Base-by-base conservation (phyloP, 2,888 invertebrate genomes). In the Perizoma affinitatum region DNA sequence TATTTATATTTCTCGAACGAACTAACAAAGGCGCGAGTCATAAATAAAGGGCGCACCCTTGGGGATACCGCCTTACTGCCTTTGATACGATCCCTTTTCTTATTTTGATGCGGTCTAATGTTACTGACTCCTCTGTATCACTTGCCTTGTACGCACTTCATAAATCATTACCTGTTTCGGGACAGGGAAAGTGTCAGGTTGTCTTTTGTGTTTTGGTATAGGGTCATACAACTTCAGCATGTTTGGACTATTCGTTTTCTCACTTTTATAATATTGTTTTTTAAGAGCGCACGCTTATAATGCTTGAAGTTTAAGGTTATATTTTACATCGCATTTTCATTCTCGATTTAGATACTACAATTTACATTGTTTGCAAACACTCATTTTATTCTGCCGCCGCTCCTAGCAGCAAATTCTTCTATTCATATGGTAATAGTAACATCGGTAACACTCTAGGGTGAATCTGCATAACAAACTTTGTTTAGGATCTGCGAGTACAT, bases 81-180 rank as follows among this genome's bases (percentile, higher is more conserved):
- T 90, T 90, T 90, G 89, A 90, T 88, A 88, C 82, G 77, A 84
- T 80, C 87, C 91, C 89, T 88, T 78, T 89, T 88, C 90, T 87
- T 88, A 88, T 89, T 88, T 88, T 86, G 86, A 88, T 86, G 88
- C 81, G 87, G 86, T 85, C 82, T 87, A 83, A 88, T 85, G 87
- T 86, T 82, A 80, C 83, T 80, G 79, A 79, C 79, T 81, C 76
- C 76, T 72, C 78, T 83, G 87, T 88, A 85, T 89, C 84, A 84
- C 72, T 77, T 70, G 82, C 78, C 83, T 82, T 81, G 80, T 81
- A 77, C 73, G 73, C 73, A 75, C 78, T 85, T 80, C 86, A 87
- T 90, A 90, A 90, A 91, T 91, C 90, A 90, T 90, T 87, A 88
- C 85, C 85, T 87, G 86, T 77, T 78, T 71, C 63, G 65, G 60